A percentile compares a stretch with the other conserved stretches of the same genome.
Conservation (phyloP, 37 sponge, comb jelly and placozoan species). For the Mnemiopsis leidyi region DNA sequence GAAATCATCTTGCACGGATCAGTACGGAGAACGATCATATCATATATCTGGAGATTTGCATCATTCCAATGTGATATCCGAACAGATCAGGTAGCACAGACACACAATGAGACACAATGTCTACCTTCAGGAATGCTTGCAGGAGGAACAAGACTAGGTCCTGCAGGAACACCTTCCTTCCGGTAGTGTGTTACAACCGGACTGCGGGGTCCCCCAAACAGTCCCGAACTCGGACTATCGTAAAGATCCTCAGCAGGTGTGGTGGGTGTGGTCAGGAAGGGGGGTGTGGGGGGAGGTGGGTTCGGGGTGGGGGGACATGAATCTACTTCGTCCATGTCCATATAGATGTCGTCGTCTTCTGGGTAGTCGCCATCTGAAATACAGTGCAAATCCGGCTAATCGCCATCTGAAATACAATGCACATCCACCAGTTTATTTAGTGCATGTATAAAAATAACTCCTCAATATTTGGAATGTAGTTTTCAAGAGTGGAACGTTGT, state of each 20-base stretch:
- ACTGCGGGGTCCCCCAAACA: neutral
- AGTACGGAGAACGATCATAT: too few species aligned
- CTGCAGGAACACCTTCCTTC: neutral
- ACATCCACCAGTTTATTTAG: too few species aligned
- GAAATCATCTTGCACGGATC: too few species aligned
- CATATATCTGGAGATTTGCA: too few species aligned
- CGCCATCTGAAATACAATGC: neutral
- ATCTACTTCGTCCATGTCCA: neutral
- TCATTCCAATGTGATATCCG: too few species aligned
- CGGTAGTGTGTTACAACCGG: neutral
- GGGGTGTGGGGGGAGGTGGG: slow-evolving; percentile 16
- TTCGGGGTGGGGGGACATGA: neutral
- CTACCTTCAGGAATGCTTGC: neutral
- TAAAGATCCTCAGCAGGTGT: neutral
- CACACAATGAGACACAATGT: too few species aligned
- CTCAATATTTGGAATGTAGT: too few species aligned
- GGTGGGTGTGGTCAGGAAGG: neutral
- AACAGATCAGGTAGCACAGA: too few species aligned
- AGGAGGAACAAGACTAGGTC: neutral
- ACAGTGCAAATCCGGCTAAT: neutral
- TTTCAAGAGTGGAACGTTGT: too few species aligned
- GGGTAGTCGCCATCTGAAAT: neutral
- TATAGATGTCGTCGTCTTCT: slow-evolving; percentile 29
- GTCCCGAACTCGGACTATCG: neutral
- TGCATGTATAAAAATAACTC: too few species aligned